Conservation (phyloP, 2,888 invertebrate genomes). For the Meta bourneti region DNA sequence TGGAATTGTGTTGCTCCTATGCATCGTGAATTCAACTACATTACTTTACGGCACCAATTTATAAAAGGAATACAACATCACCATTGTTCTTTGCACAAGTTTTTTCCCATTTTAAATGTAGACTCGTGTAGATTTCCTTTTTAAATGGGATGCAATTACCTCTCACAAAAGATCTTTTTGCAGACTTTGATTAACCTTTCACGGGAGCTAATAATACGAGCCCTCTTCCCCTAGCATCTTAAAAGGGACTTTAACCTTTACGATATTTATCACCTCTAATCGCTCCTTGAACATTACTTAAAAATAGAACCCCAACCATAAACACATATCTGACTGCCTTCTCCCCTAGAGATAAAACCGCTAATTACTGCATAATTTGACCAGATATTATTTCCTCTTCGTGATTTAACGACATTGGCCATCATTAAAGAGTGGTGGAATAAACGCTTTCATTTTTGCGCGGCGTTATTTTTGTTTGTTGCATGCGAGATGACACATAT, state of each 20-base stretch:
- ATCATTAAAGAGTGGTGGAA: slow-evolving; percentile 9
- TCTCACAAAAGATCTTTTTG: no score
- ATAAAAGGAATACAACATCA: no score
- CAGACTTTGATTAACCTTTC: no score
- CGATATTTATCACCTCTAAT: slow-evolving; percentile 7
- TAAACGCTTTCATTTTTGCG: background rate
- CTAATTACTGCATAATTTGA: slow-evolving; percentile 22
- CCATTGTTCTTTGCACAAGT: no score
- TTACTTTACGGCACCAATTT: no score
- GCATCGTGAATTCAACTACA: no score
- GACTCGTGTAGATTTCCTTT: no score
- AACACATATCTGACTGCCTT: background rate
- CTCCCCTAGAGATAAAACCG: background rate
- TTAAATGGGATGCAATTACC: no score
- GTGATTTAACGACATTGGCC: slow-evolving; percentile 29
- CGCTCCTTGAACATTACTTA: background rate
- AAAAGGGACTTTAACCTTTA: slow-evolving; percentile 4
- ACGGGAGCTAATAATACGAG: no score
- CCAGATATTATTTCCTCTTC: background rate
- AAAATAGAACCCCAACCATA: slow-evolving; percentile 16
- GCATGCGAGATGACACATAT: slow-evolving; percentile 49
- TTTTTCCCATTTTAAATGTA: no score
- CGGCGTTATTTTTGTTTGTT: background rate
- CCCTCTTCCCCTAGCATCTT: background rate
- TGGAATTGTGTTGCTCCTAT: no score